phyloP scores from a whole-genome alignment of 2,797 vertebrate species.

The Coregonus ussuriensis region DNA sequence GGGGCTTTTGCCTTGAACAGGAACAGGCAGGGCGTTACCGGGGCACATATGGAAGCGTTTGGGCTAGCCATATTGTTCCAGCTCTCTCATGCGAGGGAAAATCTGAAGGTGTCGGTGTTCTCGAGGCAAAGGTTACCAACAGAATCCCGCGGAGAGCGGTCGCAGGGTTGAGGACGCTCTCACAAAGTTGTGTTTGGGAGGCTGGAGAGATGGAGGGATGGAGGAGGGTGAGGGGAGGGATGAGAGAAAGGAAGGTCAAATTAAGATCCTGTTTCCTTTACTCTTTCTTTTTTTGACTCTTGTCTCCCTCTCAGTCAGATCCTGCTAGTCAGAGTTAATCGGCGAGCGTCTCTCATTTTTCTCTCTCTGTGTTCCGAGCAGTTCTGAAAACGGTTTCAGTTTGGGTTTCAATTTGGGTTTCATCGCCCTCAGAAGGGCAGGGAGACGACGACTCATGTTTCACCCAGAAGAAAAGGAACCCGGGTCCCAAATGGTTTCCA shows the following conservation, averaged over 20 bases:
- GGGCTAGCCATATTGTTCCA: slow-evolving; percentile 69
- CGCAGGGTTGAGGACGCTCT: neutral
- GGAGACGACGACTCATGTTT: slow-evolving; percentile 64
- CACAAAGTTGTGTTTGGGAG: slow-evolving; percentile 13
- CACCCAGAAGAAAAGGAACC: slow-evolving; percentile 54
- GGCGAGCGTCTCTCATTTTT: slow-evolving; percentile 36
- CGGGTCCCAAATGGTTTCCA: slow-evolving; percentile 57
- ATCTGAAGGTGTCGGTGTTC: slow-evolving; percentile 61
- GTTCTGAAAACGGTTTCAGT: slow-evolving; percentile 45
- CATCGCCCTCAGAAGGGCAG: slow-evolving; percentile 44
- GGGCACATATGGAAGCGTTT: slow-evolving; percentile 17
- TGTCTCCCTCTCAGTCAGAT: neutral
- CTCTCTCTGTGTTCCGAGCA: neutral
- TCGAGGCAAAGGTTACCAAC: slow-evolving; percentile 58
- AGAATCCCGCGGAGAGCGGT: slow-evolving; percentile 27
- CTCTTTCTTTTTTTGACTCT: neutral
- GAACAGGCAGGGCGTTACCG: neutral
- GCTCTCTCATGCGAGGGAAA: slow-evolving; percentile 59
- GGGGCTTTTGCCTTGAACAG: neutral
- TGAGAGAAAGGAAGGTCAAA: slow-evolving; percentile 17
- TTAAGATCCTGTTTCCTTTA: neutral
- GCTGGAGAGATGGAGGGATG: slow-evolving; percentile 9
- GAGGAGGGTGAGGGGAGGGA: slow-evolving; percentile 8
- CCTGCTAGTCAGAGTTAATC: slow-evolving; percentile 48
- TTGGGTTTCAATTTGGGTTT: slow-evolving; percentile 55